These are phyloP conservation scores for Zaprionus ornatus DNA, from an alignment of 1,140 invertebrate species.

Conservation along the genomic window DNA sequence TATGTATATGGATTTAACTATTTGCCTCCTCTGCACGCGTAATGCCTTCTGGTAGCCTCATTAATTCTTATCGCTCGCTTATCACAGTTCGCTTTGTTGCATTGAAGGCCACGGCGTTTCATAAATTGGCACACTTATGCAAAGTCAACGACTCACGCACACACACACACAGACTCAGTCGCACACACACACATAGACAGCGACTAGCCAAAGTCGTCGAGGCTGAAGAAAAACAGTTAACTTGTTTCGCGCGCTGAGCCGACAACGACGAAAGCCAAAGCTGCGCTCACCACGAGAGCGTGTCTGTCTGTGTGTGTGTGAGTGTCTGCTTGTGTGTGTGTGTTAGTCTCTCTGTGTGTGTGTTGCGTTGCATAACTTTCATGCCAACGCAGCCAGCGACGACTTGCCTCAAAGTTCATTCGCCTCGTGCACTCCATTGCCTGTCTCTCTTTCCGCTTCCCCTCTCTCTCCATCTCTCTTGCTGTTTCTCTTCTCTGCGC, in stretches of 20 bases:
- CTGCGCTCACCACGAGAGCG: slow-evolving; percentile 45
- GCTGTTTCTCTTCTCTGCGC: slow-evolving; percentile 9
- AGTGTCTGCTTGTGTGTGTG: slow-evolving; percentile 10
- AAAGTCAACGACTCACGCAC: slow-evolving; percentile 75
- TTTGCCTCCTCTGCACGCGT: too few species aligned
- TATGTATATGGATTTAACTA: too few species aligned
- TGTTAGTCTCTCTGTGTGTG: slow-evolving; percentile 21
- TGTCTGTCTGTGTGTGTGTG: slow-evolving; percentile 28
- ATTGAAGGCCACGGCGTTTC: slow-evolving; percentile 69
- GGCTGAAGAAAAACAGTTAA: slow-evolving; percentile 74
- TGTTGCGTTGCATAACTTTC: slow-evolving; percentile 80
- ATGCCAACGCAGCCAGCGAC: slow-evolving; percentile 70
- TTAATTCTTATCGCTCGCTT: slow-evolving; percentile 11
- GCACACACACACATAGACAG: slow-evolving; percentile 32
- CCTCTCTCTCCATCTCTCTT: slow-evolving; percentile 21
- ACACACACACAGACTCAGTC: slow-evolving; percentile 18
- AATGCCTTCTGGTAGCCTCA: background rate
- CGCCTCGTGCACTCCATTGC: slow-evolving; percentile 81
- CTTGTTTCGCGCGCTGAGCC: slow-evolving; percentile 63
- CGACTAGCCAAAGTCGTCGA: slow-evolving; percentile 39
- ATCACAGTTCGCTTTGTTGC: slow-evolving; percentile 35
- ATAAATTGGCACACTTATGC: slow-evolving; percentile 81
- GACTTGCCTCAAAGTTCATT: slow-evolving; percentile 78
- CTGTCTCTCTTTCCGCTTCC: background rate
- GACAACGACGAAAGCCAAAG: slow-evolving; percentile 54